Evolutionary conservation across 2,797 vertebrate genomes (phyloP).

Genomic region (Chaunax sp.): DNA sequence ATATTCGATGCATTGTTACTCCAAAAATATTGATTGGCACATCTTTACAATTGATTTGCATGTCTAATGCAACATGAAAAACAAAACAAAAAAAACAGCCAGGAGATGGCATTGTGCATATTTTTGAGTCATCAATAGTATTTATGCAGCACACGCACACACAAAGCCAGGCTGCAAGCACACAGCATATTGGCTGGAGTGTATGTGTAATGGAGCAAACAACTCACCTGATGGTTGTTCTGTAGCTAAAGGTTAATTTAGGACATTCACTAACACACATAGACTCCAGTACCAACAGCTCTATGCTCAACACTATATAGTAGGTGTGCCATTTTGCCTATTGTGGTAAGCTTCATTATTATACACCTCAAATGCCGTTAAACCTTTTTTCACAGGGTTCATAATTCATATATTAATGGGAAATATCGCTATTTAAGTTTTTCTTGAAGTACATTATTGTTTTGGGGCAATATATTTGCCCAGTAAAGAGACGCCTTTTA

Average conservation of each 20-base stretch:
- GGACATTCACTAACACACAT: constrained; percentile 19
- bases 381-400: no score
- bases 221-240: constrained; percentile 36
- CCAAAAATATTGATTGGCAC: not conserved
- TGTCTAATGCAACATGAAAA: not conserved
- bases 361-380: no score
- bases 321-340: not conserved
- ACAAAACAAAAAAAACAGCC: not conserved
- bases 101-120: not conserved
- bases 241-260: constrained; percentile 48
- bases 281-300: not conserved
- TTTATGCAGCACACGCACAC: constrained; percentile 28
- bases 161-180: constrained; percentile 19
- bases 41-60: not conserved
- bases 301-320: not conserved
- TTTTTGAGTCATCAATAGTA: constrained; percentile 13
- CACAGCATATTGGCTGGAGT: constrained; percentile 39
- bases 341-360: not conserved
- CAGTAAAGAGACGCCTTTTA: constrained; percentile 13
- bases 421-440: not conserved
- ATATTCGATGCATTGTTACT: not conserved
- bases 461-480: not conserved
- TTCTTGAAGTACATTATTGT: constrained; percentile 3
- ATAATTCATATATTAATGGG: not conserved
- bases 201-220: constrained; percentile 62